Evolutionary conservation across 2,888 invertebrate species (phyloP).

Genomic region (Melieria omissa): DNA sequence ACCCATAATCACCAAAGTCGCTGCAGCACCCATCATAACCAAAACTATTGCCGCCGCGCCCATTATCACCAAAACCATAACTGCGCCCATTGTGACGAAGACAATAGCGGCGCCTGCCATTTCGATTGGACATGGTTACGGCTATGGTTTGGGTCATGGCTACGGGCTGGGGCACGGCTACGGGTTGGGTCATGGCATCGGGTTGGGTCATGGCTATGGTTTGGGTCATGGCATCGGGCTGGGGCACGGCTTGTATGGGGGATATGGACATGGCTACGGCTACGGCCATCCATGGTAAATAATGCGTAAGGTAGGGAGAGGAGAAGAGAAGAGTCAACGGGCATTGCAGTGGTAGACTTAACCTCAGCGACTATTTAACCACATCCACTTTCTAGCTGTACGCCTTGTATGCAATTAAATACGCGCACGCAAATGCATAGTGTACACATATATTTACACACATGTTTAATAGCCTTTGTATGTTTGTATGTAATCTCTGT

Average conservation of each 20-base stretch:
- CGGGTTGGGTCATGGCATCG: constrained; percentile 41
- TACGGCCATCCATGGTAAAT: constrained; percentile 53
- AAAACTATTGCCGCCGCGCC: constrained; percentile 45
- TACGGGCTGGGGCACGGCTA: constrained; percentile 42
- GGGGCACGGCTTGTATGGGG: constrained; percentile 68
- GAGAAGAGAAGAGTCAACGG: not conserved
- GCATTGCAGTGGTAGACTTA: not conserved
- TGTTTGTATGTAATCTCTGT: constrained; percentile 21
- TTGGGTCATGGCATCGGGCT: constrained; percentile 70
- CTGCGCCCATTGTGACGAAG: constrained; percentile 47
- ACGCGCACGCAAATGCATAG: constrained; percentile 14
- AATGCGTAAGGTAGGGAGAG: not conserved
- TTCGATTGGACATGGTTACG: constrained; percentile 48
- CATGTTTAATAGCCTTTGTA: not conserved
- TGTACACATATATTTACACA: constrained; percentile 22
- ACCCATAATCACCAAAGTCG: constrained; percentile 42
- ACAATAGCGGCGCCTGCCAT: constrained; percentile 43
- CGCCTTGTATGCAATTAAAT: constrained; percentile 30
- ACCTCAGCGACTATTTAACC: constrained; percentile 4
- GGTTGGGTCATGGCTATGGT: constrained; percentile 43
- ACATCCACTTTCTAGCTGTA: constrained; percentile 31
- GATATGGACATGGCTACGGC: constrained; percentile 49
- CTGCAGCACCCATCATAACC: constrained; percentile 50
- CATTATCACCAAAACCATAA: constrained; percentile 50
- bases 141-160: constrained; percentile 46